Conservation (phyloP, 2,113 vertebrate genomes). For the Corydoras maculifer region DNA sequence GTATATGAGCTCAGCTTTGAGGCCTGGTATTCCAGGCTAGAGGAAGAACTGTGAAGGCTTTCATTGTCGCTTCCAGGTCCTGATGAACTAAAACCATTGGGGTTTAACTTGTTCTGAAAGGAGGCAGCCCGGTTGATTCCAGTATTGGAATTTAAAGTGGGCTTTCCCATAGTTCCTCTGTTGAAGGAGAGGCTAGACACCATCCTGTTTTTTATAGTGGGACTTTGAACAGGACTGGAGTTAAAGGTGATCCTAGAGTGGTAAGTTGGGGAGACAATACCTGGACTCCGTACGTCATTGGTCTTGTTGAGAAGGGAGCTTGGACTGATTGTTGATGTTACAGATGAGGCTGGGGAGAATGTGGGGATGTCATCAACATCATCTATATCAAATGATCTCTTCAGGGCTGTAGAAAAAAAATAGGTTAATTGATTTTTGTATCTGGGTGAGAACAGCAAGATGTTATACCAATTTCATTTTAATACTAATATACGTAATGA, state of each 20-base stretch:
- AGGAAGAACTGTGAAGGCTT: constrained; percentile 78
- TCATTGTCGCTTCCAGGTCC: constrained; percentile 71
- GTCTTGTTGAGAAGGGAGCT: constrained; percentile 50
- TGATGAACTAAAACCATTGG: constrained; percentile 51
- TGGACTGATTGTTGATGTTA: constrained; percentile 51
- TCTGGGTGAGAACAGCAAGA: too few relatives aligned
- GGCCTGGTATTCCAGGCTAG: constrained; percentile 71
- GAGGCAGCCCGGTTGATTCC: constrained; percentile 60
- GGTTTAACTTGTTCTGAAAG: constrained; percentile 68
- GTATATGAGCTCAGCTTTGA: constrained; percentile 51
- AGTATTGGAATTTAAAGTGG: constrained; percentile 48
- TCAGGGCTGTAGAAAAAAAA: constrained; percentile 65
- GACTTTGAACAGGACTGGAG: constrained; percentile 56
- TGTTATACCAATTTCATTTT: too few relatives aligned
- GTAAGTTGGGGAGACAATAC: constrained; percentile 47
- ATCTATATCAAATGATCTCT: constrained; percentile 78
- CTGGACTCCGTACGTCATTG: constrained; percentile 38
- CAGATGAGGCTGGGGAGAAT: constrained; percentile 55
- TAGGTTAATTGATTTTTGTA: too few relatives aligned
- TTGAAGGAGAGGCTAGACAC: constrained; percentile 66
- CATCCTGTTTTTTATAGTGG: constrained; percentile 53
- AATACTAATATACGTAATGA: too few relatives aligned
- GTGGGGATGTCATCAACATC: constrained; percentile 61
- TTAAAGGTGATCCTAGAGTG: constrained; percentile 44
- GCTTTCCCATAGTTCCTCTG: constrained; percentile 56